These are phyloP conservation scores for Neelides sp. DNA, from an alignment of 1,140 invertebrate genomes.

Conservation along the genomic window DNA sequence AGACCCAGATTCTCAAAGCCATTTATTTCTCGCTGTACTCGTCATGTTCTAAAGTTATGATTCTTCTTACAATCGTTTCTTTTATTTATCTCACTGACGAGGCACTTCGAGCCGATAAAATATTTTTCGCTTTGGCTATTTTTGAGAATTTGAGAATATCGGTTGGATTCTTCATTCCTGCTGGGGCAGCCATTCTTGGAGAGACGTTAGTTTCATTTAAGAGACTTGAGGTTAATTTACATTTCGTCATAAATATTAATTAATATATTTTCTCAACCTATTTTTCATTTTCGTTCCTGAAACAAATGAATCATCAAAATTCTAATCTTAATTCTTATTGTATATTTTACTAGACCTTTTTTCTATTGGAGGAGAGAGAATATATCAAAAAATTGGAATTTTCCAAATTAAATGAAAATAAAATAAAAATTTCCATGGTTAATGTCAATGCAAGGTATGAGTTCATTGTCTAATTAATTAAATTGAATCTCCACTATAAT, in stretches of 20 bases:
- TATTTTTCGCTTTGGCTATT: constrained; percentile 15
- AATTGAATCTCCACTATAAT: not conserved
- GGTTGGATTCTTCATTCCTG: constrained; percentile 9
- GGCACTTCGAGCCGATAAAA: constrained; percentile 9
- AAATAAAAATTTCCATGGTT: no score
- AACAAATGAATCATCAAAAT: no score
- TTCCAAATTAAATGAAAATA: not conserved
- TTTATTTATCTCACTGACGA: constrained; percentile 4
- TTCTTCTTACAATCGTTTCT: no score
- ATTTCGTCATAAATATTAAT: no score
- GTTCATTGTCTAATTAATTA: no score
- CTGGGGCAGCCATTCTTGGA: constrained; percentile 10
- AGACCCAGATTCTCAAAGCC: no score
- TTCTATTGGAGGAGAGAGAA: constrained; percentile 14
- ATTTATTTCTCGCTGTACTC: no score
- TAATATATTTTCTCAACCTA: not conserved
- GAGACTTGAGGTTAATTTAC: not conserved
- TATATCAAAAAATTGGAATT: not conserved
- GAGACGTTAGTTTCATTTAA: constrained; percentile 12
- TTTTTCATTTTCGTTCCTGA: no score
- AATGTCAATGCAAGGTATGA: no score
- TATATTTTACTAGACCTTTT: constrained; percentile 7
- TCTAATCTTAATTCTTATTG: no score
- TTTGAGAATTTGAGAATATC: constrained; percentile 8
- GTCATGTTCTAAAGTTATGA: no score